phyloP scores from a whole-genome alignment of 2,888 invertebrate species.

The Cataglyphis rosenhaueri region DNA sequence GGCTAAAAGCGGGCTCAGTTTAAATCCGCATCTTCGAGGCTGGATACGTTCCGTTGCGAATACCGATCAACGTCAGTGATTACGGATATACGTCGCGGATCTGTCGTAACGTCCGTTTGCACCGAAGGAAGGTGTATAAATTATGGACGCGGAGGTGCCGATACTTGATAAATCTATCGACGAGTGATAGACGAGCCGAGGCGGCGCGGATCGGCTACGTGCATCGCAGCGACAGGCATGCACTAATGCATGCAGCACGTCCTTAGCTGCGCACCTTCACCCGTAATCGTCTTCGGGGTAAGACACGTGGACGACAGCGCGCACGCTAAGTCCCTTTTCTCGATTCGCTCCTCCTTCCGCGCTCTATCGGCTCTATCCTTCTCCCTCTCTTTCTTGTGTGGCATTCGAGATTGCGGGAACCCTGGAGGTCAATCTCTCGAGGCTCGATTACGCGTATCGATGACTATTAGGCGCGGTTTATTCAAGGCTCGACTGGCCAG shows the following conservation, averaged over 20 bases:
- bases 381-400: constrained; percentile 50
- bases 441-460: constrained; percentile 64
- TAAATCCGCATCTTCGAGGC: constrained; percentile 27
- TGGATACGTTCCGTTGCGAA: constrained; percentile 21
- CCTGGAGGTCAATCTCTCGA: constrained; percentile 46
- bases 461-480: constrained; percentile 64
- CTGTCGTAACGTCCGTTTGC: constrained; percentile 65
- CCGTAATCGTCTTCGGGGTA: constrained; percentile 67
- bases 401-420: constrained; percentile 55
- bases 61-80: constrained; percentile 32
- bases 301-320: constrained; percentile 66
- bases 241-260: constrained; percentile 34
- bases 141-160: constrained; percentile 79
- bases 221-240: constrained; percentile 46
- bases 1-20: constrained; percentile 7
- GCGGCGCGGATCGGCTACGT: constrained; percentile 60
- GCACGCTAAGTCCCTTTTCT: constrained; percentile 51
- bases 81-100: constrained; percentile 66
- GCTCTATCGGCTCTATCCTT: constrained; percentile 55
- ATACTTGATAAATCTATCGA: constrained; percentile 83
- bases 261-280: constrained; percentile 68
- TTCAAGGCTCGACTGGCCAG: constrained; percentile 47
- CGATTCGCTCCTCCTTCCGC: constrained; percentile 31
- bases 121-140: constrained; percentile 75
- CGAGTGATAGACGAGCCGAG: constrained; percentile 81